phyloP scores from a whole-genome alignment of 2,113 vertebrate species.

The Nycticorax nycticorax region DNA sequence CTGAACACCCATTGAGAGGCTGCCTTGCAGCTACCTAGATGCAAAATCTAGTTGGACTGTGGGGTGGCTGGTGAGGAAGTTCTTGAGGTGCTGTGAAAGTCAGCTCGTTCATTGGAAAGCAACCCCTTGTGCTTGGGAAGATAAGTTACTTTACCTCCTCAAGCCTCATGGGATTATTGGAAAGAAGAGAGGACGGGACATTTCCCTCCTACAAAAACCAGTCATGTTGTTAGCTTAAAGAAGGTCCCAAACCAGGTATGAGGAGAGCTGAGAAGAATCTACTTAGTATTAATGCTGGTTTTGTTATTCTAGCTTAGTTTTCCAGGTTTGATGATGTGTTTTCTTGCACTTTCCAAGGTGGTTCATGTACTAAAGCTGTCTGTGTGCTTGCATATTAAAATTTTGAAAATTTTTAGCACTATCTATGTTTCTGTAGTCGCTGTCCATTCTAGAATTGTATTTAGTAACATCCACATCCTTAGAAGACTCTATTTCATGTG shows the following conservation, averaged over 20 bases:
- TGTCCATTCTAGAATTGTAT: not conserved
- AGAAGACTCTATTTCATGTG: not conserved
- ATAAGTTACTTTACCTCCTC: not conserved
- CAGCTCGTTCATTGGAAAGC: fast-evolving
- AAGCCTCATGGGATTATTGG: fast-evolving
- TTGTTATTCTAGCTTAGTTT: not conserved
- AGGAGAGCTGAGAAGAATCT: not conserved
- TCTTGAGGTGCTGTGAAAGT: not conserved
- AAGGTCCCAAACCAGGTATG: not conserved
- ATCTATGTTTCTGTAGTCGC: not conserved
- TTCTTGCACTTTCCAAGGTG: not conserved
- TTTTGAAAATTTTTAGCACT: not conserved
- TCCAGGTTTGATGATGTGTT: not conserved
- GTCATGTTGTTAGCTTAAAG: not conserved
- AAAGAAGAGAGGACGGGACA: not conserved
- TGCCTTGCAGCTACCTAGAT: not conserved
- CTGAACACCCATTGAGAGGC: fast-evolving
- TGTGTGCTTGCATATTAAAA: not conserved
- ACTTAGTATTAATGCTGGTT: not conserved
- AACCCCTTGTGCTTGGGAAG: fast-evolving
- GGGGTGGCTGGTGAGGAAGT: not conserved
- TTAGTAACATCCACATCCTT: not conserved
- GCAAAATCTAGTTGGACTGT: fast-evolving
- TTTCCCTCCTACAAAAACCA: not conserved
- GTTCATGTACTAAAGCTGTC: not conserved